These are phyloP conservation scores for Brachionus koreanus DNA, from an alignment of 1,140 invertebrate species.

Conservation along the genomic window DNA sequence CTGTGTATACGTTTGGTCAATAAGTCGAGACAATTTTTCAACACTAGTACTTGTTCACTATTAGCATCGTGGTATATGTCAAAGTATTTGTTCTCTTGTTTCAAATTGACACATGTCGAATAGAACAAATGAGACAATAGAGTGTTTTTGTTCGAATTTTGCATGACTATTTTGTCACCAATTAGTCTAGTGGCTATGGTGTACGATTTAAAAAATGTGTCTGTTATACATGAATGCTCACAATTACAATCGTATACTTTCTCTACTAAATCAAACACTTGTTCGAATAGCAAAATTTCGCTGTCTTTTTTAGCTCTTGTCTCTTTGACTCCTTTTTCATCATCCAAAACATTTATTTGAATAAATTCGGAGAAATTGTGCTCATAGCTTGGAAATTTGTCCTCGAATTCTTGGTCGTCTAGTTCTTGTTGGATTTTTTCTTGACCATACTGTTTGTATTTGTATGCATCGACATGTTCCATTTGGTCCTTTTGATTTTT, in stretches of 20 bases:
- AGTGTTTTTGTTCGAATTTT: background rate
- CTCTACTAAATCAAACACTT: background rate
- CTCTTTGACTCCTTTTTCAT: background rate
- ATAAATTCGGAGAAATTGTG: constrained; percentile 27
- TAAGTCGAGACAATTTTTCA: constrained; percentile 66
- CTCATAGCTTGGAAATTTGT: background rate
- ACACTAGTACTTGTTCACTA: constrained; percentile 70
- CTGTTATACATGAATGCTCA: background rate
- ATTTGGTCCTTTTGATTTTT: background rate
- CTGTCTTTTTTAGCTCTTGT: background rate
- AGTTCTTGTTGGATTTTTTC: constrained; percentile 11
- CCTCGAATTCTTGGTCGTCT: background rate
- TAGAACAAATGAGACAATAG: background rate
- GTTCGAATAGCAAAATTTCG: background rate
- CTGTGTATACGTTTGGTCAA: constrained; percentile 65
- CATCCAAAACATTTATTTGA: constrained; percentile 1
- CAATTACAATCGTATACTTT: background rate
- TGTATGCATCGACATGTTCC: constrained; percentile 26
- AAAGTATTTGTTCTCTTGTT: constrained; percentile 45
- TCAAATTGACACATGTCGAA: background rate
- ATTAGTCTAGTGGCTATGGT: background rate
- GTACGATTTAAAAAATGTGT: constrained; percentile 7
- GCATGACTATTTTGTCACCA: background rate
- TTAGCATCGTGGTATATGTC: constrained; percentile 85
- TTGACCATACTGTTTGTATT: constrained; percentile 31